Conservation (phyloP, 2,113 vertebrate species). For the Petrocephalus zakoni region DNA sequence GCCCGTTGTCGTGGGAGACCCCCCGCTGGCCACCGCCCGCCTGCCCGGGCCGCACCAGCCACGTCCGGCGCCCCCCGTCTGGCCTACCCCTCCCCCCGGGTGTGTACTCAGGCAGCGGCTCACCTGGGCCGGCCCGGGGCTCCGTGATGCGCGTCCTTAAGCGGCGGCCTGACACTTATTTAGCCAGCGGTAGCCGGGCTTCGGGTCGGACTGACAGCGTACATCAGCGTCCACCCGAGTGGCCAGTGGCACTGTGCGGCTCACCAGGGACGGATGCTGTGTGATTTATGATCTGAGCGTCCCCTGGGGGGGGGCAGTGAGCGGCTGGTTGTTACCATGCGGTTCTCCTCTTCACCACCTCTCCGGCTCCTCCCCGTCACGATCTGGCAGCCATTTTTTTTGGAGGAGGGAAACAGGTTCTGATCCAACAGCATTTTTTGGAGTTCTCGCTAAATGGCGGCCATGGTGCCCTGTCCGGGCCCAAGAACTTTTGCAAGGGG, state of each 20-base stretch:
- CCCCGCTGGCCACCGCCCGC: constrained; percentile 48
- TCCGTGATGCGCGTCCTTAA: constrained; percentile 53
- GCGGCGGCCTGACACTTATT: constrained; percentile 60
- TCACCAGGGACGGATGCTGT: constrained; percentile 65
- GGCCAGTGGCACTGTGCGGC: constrained; percentile 54
- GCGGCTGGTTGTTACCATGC: constrained; percentile 17
- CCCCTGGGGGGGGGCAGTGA: constrained; percentile 39
- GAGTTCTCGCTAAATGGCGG: neutral
- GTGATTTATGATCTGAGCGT: constrained; percentile 72
- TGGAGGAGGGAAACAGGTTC: constrained; percentile 5
- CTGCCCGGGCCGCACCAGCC: constrained; percentile 51
- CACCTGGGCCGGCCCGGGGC: constrained; percentile 38
- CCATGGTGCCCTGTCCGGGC: neutral
- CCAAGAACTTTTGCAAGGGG: constrained; percentile 38
- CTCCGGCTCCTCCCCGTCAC: constrained; percentile 23
- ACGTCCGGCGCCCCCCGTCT: constrained; percentile 59
- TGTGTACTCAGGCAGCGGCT: constrained; percentile 5
- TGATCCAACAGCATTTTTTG: neutral
- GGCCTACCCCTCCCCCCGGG: constrained; percentile 49
- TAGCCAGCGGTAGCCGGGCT: constrained; percentile 55
- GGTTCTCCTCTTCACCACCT: constrained; percentile 6
- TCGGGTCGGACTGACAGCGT: constrained; percentile 58
- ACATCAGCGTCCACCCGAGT: constrained; percentile 59
- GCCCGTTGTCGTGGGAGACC: constrained; percentile 53
- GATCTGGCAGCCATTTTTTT: constrained; percentile 29